phyloP scores from a whole-genome alignment of 1,140 invertebrate species.

The Pseudomyrmex dendroicus region DNA sequence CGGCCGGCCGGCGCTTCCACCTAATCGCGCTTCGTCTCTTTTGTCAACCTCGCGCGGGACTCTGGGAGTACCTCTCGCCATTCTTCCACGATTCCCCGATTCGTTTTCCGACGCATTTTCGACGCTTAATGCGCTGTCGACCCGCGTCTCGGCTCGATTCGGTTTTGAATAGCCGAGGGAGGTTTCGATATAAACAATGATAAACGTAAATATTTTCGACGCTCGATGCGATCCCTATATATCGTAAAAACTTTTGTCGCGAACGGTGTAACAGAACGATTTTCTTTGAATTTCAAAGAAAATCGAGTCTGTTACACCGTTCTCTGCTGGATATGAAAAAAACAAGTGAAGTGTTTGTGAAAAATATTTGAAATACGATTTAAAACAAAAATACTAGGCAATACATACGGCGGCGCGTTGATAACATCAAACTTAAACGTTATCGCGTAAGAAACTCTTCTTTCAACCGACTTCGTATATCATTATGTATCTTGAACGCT shows the following conservation, averaged over 20 bases:
- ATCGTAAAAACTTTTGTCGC: background rate
- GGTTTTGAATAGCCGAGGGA: constrained; percentile 53
- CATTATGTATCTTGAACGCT: constrained; percentile 1
- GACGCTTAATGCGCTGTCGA: constrained; percentile 61
- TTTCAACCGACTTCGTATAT: constrained; percentile 11
- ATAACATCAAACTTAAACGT: background rate
- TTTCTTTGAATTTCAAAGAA: background rate
- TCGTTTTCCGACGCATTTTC: constrained; percentile 39
- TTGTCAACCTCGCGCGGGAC: constrained; percentile 72
- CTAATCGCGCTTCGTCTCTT: constrained; percentile 67
- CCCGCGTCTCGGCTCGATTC: constrained; percentile 44
- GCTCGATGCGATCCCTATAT: background rate
- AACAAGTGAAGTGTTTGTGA: no score
- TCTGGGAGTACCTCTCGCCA: constrained; percentile 34
- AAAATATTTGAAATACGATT: no score
- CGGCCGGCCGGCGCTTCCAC: constrained; percentile 65
- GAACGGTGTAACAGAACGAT: background rate
- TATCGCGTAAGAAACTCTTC: background rate
- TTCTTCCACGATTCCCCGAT: constrained; percentile 60
- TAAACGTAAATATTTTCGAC: constrained; percentile 48
- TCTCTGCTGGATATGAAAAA: background rate
- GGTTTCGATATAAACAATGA: constrained; percentile 22
- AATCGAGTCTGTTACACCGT: background rate
- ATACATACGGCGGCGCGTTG: background rate
- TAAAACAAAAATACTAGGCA: background rate